phyloP scores from a whole-genome alignment of 2,888 invertebrate genomes.

The Agrotis clavis region DNA sequence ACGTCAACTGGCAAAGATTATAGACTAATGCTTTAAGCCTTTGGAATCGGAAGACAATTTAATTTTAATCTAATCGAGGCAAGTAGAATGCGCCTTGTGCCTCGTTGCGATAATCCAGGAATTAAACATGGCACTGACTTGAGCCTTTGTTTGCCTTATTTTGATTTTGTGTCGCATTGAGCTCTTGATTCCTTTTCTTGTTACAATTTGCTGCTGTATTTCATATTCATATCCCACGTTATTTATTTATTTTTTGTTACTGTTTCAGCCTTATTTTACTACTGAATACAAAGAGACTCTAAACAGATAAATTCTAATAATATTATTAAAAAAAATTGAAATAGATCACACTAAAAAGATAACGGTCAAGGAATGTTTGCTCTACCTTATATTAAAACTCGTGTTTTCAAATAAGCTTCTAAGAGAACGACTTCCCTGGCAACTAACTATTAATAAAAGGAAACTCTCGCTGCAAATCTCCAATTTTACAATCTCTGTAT shows the following conservation, averaged over 20 bases:
- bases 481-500: conserved; percentile 9
- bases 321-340: too few species aligned
- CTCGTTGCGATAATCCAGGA: conserved; percentile 55
- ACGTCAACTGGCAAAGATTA: conserved; percentile 58
- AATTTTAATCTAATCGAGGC: conserved; percentile 59
- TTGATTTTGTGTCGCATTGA: conserved; percentile 25
- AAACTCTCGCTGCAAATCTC: not conserved
- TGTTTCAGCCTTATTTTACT: not conserved
- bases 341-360: too few species aligned
- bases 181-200: conserved; percentile 4
- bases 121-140: conserved; percentile 40
- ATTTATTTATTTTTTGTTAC: not conserved
- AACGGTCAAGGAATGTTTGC: too few species aligned
- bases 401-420: not conserved
- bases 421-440: not conserved
- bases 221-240: not conserved
- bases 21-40: conserved; percentile 48
- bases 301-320: too few species aligned
- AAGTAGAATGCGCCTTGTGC: conserved; percentile 47
- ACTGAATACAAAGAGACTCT: too few species aligned
- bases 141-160: conserved; percentile 45
- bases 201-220: not conserved
- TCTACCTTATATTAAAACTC: not conserved
- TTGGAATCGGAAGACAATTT: conserved; percentile 62
- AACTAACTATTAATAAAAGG: not conserved